phyloP scores from a whole-genome alignment of 2,797 vertebrate genomes.

The Sebastes trivittatus region DNA sequence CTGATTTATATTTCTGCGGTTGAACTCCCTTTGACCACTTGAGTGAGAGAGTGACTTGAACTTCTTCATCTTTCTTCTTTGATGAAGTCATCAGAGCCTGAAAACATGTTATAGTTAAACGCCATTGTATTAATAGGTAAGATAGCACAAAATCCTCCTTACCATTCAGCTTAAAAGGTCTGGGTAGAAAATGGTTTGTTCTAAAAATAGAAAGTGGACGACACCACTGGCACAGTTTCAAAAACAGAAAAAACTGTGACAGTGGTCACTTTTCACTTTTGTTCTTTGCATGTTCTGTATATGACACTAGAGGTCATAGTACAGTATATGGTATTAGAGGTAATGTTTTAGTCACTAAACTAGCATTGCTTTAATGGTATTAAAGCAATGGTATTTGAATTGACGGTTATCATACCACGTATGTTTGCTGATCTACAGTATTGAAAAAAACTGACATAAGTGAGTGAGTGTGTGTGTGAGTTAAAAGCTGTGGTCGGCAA shows the following conservation, averaged over 20 bases:
- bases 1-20: accelerated
- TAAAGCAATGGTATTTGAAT: too few species aligned
- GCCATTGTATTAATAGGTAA: background rate
- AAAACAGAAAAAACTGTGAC: background rate
- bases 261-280: background rate
- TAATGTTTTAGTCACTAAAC: background rate
- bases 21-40: background rate
- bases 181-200: background rate
- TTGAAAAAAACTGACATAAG: too few species aligned
- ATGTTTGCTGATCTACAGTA: too few species aligned
- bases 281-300: background rate
- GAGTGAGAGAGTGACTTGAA: background rate
- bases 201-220: background rate
- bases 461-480: too few species aligned
- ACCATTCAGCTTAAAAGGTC: background rate
- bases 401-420: too few species aligned
- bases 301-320: background rate
- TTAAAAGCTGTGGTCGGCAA: too few species aligned
- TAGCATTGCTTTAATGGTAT: background rate
- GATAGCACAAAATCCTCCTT: background rate
- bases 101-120: background rate
- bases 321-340: background rate
- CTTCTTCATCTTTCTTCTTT: background rate
- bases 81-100: background rate
- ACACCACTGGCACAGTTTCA: background rate